Evolutionary conservation across 1,140 invertebrate species (phyloP), one percentile per base, ranked within the genome.

Genomic region (Venturia canescens): DNA sequence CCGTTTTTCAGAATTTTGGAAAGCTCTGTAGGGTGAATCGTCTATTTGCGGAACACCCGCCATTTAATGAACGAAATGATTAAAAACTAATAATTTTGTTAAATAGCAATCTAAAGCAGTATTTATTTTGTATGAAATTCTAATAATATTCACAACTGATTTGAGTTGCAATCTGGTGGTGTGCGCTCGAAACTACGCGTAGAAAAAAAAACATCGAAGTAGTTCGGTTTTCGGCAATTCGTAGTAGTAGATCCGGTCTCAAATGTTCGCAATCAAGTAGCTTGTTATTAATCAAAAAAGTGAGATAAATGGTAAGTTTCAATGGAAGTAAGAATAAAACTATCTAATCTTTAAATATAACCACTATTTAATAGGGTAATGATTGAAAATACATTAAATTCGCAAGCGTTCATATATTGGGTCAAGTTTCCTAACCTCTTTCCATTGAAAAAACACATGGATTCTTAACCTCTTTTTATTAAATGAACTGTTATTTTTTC

Each of bases 361-460:
- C 13, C 50, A 53, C 13, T 53, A 18, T 53, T 53, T 53, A 53
- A 53, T 15, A 18, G 50, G 3, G 15, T 18, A 53, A 53, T 53
- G 15, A 53, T 34, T 53, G n/a, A 53, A 53, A 53, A 53, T 53
- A 53, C 50, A n/a, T n/a, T 15, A 53, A 53, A 53, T 53, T 18
- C 11, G 50, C 50, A 13, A 53, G 3, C 15, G 50, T 53, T 11
- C 50, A 53, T 53, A 53, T 53, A 3, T 53, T n/a, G 50, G 50
- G 50, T n/a, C 15, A 53, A 53, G 50, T 53, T 53, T 53, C n/a
- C 50, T 53, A 53, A 53, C 50, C 50, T 53, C 50, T 53, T 53
- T n/a, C 50, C 50, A 53, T 53, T 53, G 13, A 53, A 15, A 2
- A 13, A 53, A 53, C 50, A 53, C 57, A 63, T 26, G 57, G 57